phyloP scores from a whole-genome alignment of 1,140 invertebrate genomes.

The Thalassaphorura encarpata region DNA sequence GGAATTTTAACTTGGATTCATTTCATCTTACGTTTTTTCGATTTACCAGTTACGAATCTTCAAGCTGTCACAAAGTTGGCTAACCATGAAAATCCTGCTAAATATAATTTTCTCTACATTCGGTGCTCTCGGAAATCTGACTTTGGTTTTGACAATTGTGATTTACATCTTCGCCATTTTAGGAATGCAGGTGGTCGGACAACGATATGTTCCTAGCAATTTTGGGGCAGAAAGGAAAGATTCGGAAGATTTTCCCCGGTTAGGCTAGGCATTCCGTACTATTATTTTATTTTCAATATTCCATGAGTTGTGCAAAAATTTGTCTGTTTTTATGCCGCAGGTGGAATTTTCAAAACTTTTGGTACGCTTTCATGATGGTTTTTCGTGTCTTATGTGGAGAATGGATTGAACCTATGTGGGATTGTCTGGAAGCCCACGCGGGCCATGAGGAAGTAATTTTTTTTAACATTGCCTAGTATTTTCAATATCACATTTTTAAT shows the following conservation, averaged over 20 bases:
- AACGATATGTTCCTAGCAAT: constrained; percentile 72
- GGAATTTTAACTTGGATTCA: constrained; percentile 35
- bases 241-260: constrained; percentile 71
- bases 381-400: constrained; percentile 86
- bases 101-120: constrained; percentile 88
- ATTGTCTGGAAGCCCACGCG: constrained; percentile 75
- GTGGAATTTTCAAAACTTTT: constrained; percentile 90
- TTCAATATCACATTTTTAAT: neutral
- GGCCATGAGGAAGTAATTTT: constrained; percentile 9
- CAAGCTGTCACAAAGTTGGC: constrained; percentile 86
- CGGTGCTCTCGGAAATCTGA: constrained; percentile 80
- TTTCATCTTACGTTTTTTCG: neutral
- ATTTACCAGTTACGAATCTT: constrained; percentile 61
- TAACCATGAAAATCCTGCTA: constrained; percentile 85
- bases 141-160: constrained; percentile 81
- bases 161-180: constrained; percentile 92
- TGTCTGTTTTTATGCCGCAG: constrained; percentile 40
- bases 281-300: neutral
- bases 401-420: constrained; percentile 88
- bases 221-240: constrained; percentile 50
- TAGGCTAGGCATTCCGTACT: neutral
- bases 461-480: neutral
- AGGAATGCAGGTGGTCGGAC: constrained; percentile 85
- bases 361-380: constrained; percentile 92
- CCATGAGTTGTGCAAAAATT: neutral